Evolutionary conservation across 2,888 invertebrate genomes (phyloP).

Genomic region (Eupithecia inturbata): DNA sequence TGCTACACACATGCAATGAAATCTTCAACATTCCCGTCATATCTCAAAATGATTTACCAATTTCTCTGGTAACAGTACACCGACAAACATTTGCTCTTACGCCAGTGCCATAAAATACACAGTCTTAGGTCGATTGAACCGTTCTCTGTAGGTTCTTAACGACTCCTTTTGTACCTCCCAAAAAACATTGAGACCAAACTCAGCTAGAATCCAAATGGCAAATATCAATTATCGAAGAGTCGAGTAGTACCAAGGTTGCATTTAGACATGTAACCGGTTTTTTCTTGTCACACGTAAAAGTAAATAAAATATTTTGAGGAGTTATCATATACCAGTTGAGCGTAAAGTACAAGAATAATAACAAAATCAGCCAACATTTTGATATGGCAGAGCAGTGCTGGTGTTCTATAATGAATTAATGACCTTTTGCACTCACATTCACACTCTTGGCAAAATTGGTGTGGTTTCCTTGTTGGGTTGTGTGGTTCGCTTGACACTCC

Average conservation of each 20-base stretch:
- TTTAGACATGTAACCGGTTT: conserved; percentile 16
- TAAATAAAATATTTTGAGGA: too few relatives aligned
- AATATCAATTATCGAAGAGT: conserved; percentile 54
- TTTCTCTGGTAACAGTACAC: conserved; percentile 34
- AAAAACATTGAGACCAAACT: conserved; percentile 52
- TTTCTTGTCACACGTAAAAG: neutral
- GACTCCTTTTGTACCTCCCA: conserved; percentile 40
- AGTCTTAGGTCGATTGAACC: conserved; percentile 61
- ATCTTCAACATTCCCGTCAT: neutral
- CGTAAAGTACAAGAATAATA: neutral
- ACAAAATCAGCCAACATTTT: neutral
- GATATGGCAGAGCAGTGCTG: neutral
- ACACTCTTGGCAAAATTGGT: neutral
- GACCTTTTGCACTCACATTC: neutral
- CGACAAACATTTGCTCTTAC: conserved; percentile 59
- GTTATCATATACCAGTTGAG: too few relatives aligned
- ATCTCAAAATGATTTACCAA: conserved; percentile 10
- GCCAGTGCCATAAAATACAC: conserved; percentile 65
- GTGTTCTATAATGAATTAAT: neutral
- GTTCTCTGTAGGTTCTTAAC: conserved; percentile 60
- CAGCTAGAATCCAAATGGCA: conserved; percentile 70
- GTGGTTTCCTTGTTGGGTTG: neutral
- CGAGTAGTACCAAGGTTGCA: conserved; percentile 29
- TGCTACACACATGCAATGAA: neutral
- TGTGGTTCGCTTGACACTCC: neutral